phyloP scores from a whole-genome alignment of 2,113 vertebrate species.

The Cathartes aura region DNA sequence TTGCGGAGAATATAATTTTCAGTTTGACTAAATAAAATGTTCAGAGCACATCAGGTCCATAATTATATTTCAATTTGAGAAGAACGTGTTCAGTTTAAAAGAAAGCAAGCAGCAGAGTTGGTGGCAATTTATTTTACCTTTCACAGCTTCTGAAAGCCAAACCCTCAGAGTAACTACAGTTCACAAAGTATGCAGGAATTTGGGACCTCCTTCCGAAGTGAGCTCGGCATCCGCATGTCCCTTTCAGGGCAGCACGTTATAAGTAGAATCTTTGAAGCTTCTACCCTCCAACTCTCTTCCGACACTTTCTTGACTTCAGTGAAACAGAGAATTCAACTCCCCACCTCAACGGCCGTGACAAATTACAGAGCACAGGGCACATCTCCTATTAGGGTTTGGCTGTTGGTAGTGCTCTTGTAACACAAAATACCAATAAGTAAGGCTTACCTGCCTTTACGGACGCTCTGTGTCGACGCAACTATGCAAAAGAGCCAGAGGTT shows the following conservation, averaged over 20 bases:
- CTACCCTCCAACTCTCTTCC: neutral
- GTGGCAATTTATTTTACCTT: slow-evolving; percentile 47
- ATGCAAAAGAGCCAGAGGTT: neutral
- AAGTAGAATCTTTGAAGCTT: neutral
- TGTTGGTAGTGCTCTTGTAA: neutral
- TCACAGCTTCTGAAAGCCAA: slow-evolving; percentile 51
- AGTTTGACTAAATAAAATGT: slow-evolving; percentile 73
- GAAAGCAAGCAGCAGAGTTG: slow-evolving; percentile 28
- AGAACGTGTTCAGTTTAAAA: slow-evolving; percentile 51
- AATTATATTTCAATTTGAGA: slow-evolving; percentile 64
- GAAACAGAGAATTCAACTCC: neutral
- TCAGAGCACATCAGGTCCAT: slow-evolving; percentile 27
- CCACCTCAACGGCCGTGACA: rapidly evolving
- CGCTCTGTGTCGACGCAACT: neutral
- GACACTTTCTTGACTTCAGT: neutral
- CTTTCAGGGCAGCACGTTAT: neutral
- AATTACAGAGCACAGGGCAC: neutral
- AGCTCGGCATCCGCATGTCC: neutral
- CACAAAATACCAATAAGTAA: neutral
- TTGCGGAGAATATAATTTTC: slow-evolving; percentile 79
- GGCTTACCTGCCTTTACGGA: neutral
- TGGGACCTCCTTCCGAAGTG: neutral
- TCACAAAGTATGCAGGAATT: neutral
- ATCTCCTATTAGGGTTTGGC: neutral
- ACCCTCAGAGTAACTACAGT: neutral